Percentiles rank a stretch among this genome's conserved stretches.
phyloP scores from a whole-genome alignment of 1,140 invertebrate species.

The Lasaia peninsularis region DNA sequence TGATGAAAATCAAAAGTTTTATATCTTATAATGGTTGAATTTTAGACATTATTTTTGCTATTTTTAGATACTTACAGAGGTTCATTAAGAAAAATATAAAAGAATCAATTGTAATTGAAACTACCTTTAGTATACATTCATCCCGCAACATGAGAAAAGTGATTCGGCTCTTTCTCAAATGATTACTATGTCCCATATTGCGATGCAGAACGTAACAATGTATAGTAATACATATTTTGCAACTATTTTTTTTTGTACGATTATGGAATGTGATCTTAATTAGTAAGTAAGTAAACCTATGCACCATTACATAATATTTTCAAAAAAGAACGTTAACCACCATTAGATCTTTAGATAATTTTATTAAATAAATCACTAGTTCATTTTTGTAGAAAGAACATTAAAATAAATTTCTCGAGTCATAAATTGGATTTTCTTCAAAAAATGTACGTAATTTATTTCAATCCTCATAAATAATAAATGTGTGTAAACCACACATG shows the following conservation, averaged over 20 bases:
- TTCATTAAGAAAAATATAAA: too few relatives aligned
- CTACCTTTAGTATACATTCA: background rate
- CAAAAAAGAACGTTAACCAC: slow-evolving; percentile 7
- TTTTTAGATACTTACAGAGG: too few relatives aligned
- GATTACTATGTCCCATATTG: slow-evolving; percentile 39
- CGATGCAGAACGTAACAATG: slow-evolving; percentile 20
- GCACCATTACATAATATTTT: slow-evolving; percentile 38
- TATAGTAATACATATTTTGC: slow-evolving; percentile 17
- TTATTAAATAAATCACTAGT: background rate
- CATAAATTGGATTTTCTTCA: too few relatives aligned
- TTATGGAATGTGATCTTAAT: slow-evolving; percentile 65
- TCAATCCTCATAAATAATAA: too few relatives aligned
- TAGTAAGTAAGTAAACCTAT: slow-evolving; percentile 28
- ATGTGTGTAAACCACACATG: too few relatives aligned
- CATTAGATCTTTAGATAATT: background rate
- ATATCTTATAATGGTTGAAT: too few relatives aligned
- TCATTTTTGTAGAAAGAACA: background rate
- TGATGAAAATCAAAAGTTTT: too few relatives aligned
- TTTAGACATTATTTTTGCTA: too few relatives aligned
- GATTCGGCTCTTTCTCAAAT: slow-evolving; percentile 29
- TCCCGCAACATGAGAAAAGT: background rate
- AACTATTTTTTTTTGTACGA: slow-evolving; percentile 47
- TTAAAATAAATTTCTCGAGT: background rate
- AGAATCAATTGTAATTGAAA: background rate
- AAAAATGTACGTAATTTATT: too few relatives aligned